These are phyloP conservation scores for Apodemia hepburni DNA, from an alignment of 2,888 invertebrate genomes.

Conservation along the genomic window DNA sequence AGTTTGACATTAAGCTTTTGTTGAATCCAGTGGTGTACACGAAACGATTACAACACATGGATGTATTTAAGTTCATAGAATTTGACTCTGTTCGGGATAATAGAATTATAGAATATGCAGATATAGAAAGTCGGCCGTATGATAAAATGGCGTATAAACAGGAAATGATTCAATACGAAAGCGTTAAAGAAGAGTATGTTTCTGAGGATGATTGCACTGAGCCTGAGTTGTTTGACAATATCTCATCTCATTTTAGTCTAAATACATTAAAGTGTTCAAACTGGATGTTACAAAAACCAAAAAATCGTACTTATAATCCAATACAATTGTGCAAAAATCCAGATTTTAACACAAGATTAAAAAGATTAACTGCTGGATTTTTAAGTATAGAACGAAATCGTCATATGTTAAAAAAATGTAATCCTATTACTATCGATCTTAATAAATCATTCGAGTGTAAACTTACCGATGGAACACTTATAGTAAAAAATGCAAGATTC, in stretches of 20 bases:
- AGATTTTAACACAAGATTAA: conserved; percentile 65
- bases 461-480: conserved; percentile 50
- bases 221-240: not conserved
- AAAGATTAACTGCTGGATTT: conserved; percentile 56
- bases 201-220: conserved; percentile 20
- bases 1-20: conserved; percentile 60
- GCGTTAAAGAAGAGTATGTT: conserved; percentile 16
- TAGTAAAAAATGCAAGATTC: conserved; percentile 39
- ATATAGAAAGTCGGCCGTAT: conserved; percentile 50
- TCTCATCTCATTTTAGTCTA: conserved; percentile 27
- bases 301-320: conserved; percentile 51
- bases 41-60: conserved; percentile 56
- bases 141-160: conserved; percentile 22
- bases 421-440: conserved; percentile 62
- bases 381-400: conserved; percentile 53
- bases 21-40: conserved; percentile 57
- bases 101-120: conserved; percentile 43
- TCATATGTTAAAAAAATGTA: conserved; percentile 49
- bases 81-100: conserved; percentile 39
- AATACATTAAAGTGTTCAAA: conserved; percentile 46
- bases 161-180: conserved; percentile 15
- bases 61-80: conserved; percentile 38
- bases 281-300: conserved; percentile 56
- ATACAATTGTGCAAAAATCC: conserved; percentile 67
- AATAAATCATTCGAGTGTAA: conserved; percentile 59